Base-by-base conservation (phyloP, 37 sponge, comb jelly and placozoan genomes). In the Bolinopsis microptera region DNA sequence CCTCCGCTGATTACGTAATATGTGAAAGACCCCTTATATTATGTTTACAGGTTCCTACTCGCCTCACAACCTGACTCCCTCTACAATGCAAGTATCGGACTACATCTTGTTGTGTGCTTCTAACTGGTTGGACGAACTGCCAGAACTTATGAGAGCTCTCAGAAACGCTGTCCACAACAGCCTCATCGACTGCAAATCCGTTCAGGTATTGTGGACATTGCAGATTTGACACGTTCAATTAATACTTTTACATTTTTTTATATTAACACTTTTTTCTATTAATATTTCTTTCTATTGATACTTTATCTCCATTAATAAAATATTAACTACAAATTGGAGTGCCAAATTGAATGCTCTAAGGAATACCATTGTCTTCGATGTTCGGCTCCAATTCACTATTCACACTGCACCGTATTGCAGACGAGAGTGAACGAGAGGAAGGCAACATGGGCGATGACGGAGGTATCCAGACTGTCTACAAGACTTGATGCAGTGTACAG, bases 71-170 rank as follows among this genome's bases (percentile, higher is more conserved):
- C 61, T 48, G 61, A 48, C 61, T 13, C 61, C 90, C 61, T 41
- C 90, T 1, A 86, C 90, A 18, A 39, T 86, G 0, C 32, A 86
- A 86, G 36, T 86, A 27, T 33, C 90, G 0, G 90, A 86, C 22
- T 86, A 33, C 30, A 86, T 86, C 41, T 48, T 86, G 27, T 30
- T 86, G 61, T 86, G 90, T 86, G 61, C 90, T 27, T 39, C 9
- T 30, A 86, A 86, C 48, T 86, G 90, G 90, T 27, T 86, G 61
- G 90, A 86, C 22, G 90, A 86, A 34, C 48, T 86, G 48, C 90
- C 90, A 25, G 90, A 86, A 25, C 61, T 86, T 8, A 86, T 86
- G 90, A 86, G 90, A 30, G 90, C 90, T 1, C 90, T 86, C 90
- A 38, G 90, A 34, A 38, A 86, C 31, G 90, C 90, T 3, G 24